Evolutionary conservation across 2,113 vertebrate species (phyloP).

Genomic region (Ictalurus punctatus): DNA sequence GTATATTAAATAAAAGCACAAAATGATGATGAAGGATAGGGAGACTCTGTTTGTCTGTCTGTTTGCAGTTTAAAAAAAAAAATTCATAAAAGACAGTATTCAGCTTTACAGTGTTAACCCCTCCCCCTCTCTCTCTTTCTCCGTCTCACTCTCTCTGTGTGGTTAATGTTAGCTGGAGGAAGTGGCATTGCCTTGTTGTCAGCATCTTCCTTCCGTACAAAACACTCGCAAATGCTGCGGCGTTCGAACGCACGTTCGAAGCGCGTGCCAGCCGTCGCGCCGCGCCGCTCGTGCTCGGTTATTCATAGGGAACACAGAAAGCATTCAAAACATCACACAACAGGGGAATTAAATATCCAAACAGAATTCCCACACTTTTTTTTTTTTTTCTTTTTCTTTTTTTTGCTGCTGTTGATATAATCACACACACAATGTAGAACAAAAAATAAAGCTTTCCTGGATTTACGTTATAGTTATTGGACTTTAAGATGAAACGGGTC

Average conservation of each 20-base stretch:
- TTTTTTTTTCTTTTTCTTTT: neutral
- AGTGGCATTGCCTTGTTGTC: slow-evolving; percentile 31
- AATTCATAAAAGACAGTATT: slow-evolving; percentile 18
- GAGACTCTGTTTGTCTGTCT: slow-evolving; percentile 9
- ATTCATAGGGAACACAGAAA: slow-evolving; percentile 29
- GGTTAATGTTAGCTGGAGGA: slow-evolving; percentile 54
- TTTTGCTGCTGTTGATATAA: slow-evolving; percentile 3
- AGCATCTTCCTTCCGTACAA: slow-evolving; percentile 27
- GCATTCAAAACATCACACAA: slow-evolving; percentile 53
- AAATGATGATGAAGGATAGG: neutral
- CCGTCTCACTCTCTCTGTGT: neutral
- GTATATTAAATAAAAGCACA: slow-evolving; percentile 13
- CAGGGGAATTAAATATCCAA: slow-evolving; percentile 43
- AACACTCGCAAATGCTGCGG: slow-evolving; percentile 29
- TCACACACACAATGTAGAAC: slow-evolving; percentile 3
- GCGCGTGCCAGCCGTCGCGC: neutral
- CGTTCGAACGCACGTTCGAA: neutral
- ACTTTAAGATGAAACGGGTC: neutral
- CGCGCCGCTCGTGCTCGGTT: neutral
- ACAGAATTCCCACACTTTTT: slow-evolving; percentile 48
- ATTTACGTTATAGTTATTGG: neutral
- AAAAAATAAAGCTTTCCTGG: slow-evolving; percentile 17
- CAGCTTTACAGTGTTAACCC: slow-evolving; percentile 8
- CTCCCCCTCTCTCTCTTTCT: neutral
- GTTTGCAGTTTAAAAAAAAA: slow-evolving; percentile 21